Percentiles rank a stretch among this genome's conserved stretches.
Evolutionary conservation across 2,113 vertebrate genomes (phyloP).

Genomic region (Ameiurus melas): DNA sequence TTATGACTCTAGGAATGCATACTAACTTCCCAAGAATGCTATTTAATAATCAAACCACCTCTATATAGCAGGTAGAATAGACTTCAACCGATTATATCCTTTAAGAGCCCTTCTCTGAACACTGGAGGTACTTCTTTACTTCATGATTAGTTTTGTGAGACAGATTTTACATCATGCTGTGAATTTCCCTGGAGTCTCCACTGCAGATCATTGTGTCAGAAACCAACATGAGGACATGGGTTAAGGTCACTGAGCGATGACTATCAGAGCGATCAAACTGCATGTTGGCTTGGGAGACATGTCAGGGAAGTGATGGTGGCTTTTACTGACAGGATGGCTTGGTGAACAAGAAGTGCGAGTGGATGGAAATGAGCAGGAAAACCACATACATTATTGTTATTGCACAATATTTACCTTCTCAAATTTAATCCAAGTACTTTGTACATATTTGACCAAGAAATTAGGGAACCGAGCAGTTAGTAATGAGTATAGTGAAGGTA

Average conservation of each 20-base stretch:
- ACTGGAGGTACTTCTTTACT: conserved; percentile 53
- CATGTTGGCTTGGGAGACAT: conserved; percentile 69
- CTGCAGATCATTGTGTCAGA: conserved; percentile 32
- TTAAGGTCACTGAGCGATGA: conserved; percentile 25
- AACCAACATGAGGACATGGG: conserved; percentile 32
- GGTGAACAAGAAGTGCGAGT: conserved; percentile 73
- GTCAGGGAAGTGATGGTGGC: conserved; percentile 70
- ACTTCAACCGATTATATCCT: background rate
- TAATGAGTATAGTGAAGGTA: conserved; percentile 10
- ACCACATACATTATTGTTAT: conserved; percentile 26
- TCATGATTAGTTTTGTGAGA: conserved; percentile 45
- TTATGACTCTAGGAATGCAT: background rate
- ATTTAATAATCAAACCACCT: background rate
- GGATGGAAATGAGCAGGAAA: conserved; percentile 70
- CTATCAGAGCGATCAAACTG: conserved; percentile 16
- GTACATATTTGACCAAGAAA: background rate
- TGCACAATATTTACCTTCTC: background rate
- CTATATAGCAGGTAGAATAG: background rate
- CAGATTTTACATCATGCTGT: conserved; percentile 35
- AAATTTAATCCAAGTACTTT: background rate
- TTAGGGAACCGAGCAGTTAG: background rate
- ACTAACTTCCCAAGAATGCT: background rate
- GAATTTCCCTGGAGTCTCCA: conserved; percentile 45
- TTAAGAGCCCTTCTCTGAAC: conserved; percentile 36
- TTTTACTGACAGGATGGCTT: conserved; percentile 72